A percentile compares a stretch with the other conserved stretches of the same genome.
phyloP scores from a whole-genome alignment of 2,797 vertebrate genomes.

The Melanotaenia boesemani region DNA sequence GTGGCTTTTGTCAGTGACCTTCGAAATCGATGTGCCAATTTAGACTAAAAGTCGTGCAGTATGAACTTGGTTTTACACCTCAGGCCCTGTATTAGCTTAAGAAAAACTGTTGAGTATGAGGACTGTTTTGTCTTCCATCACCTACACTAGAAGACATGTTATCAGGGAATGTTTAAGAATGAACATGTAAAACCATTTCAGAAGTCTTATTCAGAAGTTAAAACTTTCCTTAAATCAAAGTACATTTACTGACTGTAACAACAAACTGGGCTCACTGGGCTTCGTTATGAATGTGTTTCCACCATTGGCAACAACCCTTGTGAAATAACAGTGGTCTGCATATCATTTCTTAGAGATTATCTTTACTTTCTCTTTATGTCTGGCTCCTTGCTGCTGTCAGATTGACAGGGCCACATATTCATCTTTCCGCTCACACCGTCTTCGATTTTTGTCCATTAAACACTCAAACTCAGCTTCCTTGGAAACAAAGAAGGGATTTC shows the following conservation, averaged over 20 bases:
- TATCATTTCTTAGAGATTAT: neutral
- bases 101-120: neutral
- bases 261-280: neutral
- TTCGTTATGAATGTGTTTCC: neutral
- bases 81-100: no score
- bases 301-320: neutral
- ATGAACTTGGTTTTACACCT: neutral
- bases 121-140: neutral
- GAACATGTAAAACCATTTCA: neutral
- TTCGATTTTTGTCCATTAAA: conserved; percentile 34
- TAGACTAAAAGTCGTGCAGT: neutral
- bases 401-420: neutral
- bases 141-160: neutral
- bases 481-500: conserved; percentile 78
- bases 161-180: neutral
- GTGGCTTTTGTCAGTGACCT: no score
- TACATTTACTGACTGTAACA: neutral
- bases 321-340: neutral
- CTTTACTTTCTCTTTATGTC: neutral
- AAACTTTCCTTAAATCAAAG: neutral
- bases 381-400: neutral
- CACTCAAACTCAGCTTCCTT: conserved; percentile 57
- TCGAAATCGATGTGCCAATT: no score
- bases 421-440: neutral
- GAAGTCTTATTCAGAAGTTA: no score